Evolutionary conservation across 1,140 invertebrate species (phyloP).

Genomic region (Papilio polyxenes): DNA sequence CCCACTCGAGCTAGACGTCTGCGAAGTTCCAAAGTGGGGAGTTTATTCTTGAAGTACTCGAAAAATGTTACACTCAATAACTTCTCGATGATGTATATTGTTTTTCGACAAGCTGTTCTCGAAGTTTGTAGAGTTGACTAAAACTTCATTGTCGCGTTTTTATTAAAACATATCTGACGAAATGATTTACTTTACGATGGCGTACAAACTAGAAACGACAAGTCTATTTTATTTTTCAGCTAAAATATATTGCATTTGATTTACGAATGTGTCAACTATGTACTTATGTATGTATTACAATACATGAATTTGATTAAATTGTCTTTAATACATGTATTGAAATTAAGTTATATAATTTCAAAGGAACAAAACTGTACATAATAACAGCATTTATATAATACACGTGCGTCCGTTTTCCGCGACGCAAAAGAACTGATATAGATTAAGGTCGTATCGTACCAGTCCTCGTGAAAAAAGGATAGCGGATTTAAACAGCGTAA

Average conservation of each 20-base stretch:
- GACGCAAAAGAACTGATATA: constrained; percentile 7
- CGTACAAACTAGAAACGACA: background rate
- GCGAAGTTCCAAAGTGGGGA: constrained; percentile 41
- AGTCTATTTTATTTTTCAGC: background rate
- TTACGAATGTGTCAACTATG: background rate
- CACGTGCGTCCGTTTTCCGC: constrained; percentile 3
- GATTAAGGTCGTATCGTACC: background rate
- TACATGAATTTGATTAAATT: too few relatives aligned
- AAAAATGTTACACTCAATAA: constrained; percentile 35
- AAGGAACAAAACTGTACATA: background rate
- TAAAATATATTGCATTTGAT: background rate
- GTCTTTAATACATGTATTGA: background rate
- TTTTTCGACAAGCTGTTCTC: constrained; percentile 4
- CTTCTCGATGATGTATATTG: constrained; percentile 30
- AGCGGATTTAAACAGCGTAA: constrained; percentile 8
- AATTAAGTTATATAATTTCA: background rate
- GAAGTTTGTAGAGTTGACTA: background rate
- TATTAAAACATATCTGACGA: constrained; percentile 14
- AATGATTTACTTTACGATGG: background rate
- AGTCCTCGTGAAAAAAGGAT: background rate
- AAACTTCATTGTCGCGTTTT: constrained; percentile 14
- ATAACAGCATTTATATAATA: background rate
- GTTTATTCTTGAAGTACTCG: constrained; percentile 33
- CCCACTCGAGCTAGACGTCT: constrained; percentile 41
- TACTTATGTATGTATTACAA: background rate